Evolutionary conservation across 2,113 vertebrate species (phyloP).

Genomic region (Asarcornis scutulata): DNA sequence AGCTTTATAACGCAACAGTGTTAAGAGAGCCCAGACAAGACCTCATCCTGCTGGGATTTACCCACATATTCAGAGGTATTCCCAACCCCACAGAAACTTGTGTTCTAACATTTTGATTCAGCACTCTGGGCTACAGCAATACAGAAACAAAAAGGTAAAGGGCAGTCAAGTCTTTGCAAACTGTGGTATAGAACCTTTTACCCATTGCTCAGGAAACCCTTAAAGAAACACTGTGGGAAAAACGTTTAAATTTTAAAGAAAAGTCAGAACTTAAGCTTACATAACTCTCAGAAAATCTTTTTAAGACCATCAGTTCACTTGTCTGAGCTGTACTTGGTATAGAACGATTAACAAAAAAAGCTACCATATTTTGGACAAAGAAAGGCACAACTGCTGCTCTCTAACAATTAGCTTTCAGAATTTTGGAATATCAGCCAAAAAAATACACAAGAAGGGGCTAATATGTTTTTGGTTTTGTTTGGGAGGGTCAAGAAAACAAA

Average conservation of each 20-base stretch:
- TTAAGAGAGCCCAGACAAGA: background rate
- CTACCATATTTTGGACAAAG: background rate
- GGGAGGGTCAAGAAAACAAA: background rate
- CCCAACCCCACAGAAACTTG: rapidly evolving
- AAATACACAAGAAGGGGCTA: background rate
- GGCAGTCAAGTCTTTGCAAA: background rate
- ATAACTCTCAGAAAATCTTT: background rate
- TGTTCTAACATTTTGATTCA: background rate
- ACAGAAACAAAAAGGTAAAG: background rate
- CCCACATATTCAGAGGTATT: background rate
- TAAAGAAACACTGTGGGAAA: background rate
- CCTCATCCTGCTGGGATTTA: background rate
- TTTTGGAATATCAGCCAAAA: background rate
- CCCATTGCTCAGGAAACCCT: background rate
- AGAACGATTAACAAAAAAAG: background rate
- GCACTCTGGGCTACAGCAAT: background rate
- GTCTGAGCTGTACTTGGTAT: background rate
- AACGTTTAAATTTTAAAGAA: background rate
- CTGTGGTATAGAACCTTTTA: background rate
- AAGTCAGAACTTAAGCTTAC: background rate
- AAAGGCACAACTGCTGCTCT: background rate
- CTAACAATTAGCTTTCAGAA: background rate
- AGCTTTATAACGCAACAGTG: background rate
- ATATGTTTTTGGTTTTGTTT: background rate
- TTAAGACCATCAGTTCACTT: background rate